These are phyloP conservation scores for Agonum fuliginosum DNA, from an alignment of 2,888 invertebrate genomes.

Conservation along the genomic window DNA sequence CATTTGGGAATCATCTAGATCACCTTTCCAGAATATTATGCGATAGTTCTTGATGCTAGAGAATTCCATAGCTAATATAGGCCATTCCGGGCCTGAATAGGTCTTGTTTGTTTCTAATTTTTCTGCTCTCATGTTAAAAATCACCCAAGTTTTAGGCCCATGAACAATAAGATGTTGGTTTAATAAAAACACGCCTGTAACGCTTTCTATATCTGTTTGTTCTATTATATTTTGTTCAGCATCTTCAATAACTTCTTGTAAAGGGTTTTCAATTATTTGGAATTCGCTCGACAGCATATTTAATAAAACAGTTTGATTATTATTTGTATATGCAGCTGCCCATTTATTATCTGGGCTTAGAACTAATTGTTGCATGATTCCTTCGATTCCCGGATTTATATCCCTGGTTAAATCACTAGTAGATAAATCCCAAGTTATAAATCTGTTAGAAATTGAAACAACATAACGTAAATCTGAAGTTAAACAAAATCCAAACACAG, in stretches of 20 bases:
- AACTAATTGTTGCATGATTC: conserved; percentile 95
- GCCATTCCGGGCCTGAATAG: conserved; percentile 78
- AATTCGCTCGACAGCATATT: conserved; percentile 97
- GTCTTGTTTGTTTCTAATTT: conserved; percentile 76
- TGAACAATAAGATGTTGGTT: conserved; percentile 86
- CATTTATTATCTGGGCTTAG: conserved; percentile 96
- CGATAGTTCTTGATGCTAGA: conserved; percentile 81
- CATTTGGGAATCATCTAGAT: conserved; percentile 84
- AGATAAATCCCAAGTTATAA: conserved; percentile 97
- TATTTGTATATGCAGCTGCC: conserved; percentile 96
- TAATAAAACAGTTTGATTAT: conserved; percentile 93
- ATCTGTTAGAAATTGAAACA: conserved; percentile 96
- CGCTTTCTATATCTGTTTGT: conserved; percentile 68
- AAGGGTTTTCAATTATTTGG: conserved; percentile 88
- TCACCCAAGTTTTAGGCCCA: conserved; percentile 85
- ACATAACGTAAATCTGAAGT: conserved; percentile 94
- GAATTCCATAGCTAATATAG: conserved; percentile 87
- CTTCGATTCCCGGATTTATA: conserved; percentile 94
- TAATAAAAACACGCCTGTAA: conserved; percentile 80
- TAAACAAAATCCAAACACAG: conserved; percentile 93
- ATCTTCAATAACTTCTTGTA: conserved; percentile 76
- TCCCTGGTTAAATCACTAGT: conserved; percentile 96
- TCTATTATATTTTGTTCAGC: background rate
- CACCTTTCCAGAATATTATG: conserved; percentile 88
- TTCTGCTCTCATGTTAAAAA: conserved; percentile 86